These are phyloP conservation scores for Acronicta aceris DNA, from an alignment of 2,888 invertebrate genomes.

Conservation along the genomic window DNA sequence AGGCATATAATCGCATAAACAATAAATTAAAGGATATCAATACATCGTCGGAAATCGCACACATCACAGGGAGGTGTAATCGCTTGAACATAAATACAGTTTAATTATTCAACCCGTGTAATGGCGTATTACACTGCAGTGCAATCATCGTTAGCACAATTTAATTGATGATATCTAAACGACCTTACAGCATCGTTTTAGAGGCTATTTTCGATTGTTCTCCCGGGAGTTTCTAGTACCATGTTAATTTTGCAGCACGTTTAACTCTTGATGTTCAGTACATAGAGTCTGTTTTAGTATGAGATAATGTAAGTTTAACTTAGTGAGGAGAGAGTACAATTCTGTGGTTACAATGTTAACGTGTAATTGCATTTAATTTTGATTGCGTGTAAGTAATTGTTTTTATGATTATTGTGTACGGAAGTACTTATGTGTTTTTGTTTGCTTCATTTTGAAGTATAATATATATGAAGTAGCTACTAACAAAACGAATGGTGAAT, in stretches of 20 bases:
- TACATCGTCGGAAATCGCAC: slow-evolving; percentile 20
- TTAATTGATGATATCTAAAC: slow-evolving; percentile 42
- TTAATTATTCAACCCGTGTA: slow-evolving; percentile 51
- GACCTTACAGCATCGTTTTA: slow-evolving; percentile 38
- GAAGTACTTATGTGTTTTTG: slow-evolving; percentile 1
- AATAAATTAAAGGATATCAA: slow-evolving; percentile 3
- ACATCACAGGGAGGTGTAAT: slow-evolving; percentile 35
- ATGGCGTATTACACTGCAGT: slow-evolving; percentile 44
- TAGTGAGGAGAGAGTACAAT: slow-evolving; percentile 26
- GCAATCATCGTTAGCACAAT: slow-evolving; percentile 52
- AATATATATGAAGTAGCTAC: background rate
- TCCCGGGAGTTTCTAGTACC: slow-evolving; percentile 10
- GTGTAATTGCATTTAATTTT: slow-evolving; percentile 50
- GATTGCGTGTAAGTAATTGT: slow-evolving; percentile 52
- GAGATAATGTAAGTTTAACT: background rate
- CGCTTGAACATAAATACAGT: slow-evolving; percentile 41
- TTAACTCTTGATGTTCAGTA: slow-evolving; percentile 11
- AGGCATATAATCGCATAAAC: background rate
- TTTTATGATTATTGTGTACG: slow-evolving; percentile 23
- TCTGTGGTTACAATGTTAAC: slow-evolving; percentile 35
- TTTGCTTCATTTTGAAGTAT: background rate
- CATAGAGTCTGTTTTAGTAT: slow-evolving; percentile 22
- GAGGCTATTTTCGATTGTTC: slow-evolving; percentile 38
- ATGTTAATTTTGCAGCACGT: slow-evolving; percentile 6
- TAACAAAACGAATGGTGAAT: too few relatives aligned